phyloP scores from a whole-genome alignment of 2,888 invertebrate genomes.

The Mantis religiosa region DNA sequence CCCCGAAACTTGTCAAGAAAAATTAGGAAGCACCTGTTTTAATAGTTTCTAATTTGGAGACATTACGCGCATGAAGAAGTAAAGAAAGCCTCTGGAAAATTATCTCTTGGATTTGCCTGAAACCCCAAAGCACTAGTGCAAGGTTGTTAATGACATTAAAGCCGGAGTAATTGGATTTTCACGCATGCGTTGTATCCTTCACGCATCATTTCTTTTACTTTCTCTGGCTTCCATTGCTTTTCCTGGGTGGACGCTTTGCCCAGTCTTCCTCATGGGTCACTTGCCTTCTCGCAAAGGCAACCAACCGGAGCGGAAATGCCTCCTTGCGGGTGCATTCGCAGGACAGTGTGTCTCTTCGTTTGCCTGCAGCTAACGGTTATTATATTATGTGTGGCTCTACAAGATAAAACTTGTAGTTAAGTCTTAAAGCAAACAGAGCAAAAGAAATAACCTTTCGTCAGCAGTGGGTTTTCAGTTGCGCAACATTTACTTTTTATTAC shows the following conservation, averaged over 20 bases:
- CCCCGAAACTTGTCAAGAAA: too few relatives aligned
- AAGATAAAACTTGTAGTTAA: too few relatives aligned
- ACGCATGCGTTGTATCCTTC: not conserved
- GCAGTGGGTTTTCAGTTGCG: too few relatives aligned
- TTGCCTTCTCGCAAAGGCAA: not conserved
- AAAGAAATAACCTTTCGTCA: too few relatives aligned
- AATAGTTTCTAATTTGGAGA: too few relatives aligned
- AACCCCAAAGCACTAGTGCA: not conserved
- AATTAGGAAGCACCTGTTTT: too few relatives aligned
- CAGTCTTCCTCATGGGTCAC: not conserved
- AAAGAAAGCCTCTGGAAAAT: too few relatives aligned
- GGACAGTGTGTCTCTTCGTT: not conserved
- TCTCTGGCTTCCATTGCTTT: not conserved
- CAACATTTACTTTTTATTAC: too few relatives aligned
- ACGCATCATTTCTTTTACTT: not conserved
- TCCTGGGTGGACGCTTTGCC: not conserved
- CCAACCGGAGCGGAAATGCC: not conserved
- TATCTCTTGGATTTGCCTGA: not conserved
- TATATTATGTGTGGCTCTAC: too few relatives aligned
- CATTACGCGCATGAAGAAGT: too few relatives aligned
- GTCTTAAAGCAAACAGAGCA: too few relatives aligned
- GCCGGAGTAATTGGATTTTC: not conserved
- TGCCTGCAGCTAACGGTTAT: too few relatives aligned
- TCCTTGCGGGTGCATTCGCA: not conserved
- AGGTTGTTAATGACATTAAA: not conserved